Evolutionary conservation across 2,797 vertebrate genomes (phyloP).

Genomic region (Crenichthys baileyi): DNA sequence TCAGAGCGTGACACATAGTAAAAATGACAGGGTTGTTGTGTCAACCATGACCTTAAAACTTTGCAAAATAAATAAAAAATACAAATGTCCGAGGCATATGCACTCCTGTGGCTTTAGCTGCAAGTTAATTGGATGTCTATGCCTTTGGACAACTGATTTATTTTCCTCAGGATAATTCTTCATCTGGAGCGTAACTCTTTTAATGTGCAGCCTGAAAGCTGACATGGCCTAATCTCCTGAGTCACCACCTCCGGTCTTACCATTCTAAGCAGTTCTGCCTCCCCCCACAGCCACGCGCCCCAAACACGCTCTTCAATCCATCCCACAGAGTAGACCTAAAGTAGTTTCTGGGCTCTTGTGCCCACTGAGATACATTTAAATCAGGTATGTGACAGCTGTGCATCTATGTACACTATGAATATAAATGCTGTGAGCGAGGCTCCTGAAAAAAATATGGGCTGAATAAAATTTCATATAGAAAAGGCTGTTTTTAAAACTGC

Average conservation of each 20-base stretch:
- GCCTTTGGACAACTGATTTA: slow-evolving; percentile 50
- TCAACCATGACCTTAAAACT: slow-evolving; percentile 43
- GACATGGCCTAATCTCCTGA: slow-evolving; percentile 38
- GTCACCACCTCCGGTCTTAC: slow-evolving; percentile 35
- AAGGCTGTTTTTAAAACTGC: slow-evolving; percentile 52
- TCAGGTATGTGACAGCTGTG: slow-evolving; percentile 61
- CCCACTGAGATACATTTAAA: slow-evolving; percentile 66
- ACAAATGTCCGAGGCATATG: slow-evolving; percentile 23
- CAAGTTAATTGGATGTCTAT: slow-evolving; percentile 58
- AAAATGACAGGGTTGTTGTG: slow-evolving; percentile 29
- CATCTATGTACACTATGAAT: slow-evolving; percentile 45
- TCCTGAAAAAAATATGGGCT: slow-evolving; percentile 45
- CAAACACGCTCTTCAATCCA: slow-evolving; percentile 34
- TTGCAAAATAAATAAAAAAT: not conserved
- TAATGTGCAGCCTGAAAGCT: slow-evolving; percentile 52
- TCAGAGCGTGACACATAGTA: slow-evolving; percentile 28
- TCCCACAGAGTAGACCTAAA: slow-evolving; percentile 44
- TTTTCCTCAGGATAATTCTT: slow-evolving; percentile 44
- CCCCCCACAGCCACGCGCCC: slow-evolving; percentile 21
- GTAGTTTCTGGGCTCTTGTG: slow-evolving; percentile 40
- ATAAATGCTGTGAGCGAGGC: slow-evolving; percentile 45
- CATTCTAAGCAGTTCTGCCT: slow-evolving; percentile 35
- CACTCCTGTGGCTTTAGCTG: slow-evolving; percentile 34
- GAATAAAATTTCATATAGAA: slow-evolving; percentile 47
- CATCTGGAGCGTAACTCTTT: slow-evolving; percentile 49